Percentiles rank a stretch among this genome's conserved stretches.
These are phyloP conservation scores for Acromyrmex echinatior DNA, from an alignment of 1,140 invertebrate genomes.

Conservation along the genomic window DNA sequence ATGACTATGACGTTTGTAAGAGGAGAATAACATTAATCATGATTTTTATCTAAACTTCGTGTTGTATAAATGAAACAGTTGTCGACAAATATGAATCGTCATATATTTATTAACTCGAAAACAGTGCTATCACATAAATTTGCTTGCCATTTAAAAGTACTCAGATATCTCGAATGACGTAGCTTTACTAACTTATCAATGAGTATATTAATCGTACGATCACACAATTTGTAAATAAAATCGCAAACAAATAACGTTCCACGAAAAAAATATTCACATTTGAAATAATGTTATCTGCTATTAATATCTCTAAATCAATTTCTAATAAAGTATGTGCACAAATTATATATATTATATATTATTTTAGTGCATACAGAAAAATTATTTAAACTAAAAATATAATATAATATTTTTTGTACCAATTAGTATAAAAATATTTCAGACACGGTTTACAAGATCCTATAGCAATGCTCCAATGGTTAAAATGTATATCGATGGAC, in stretches of 20 bases:
- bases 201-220: not conserved
- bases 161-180: not conserved
- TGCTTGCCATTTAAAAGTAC: constrained; percentile 9
- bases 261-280: not conserved
- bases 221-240: not conserved
- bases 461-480: constrained; percentile 89
- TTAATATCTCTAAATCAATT: constrained; percentile 2
- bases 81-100: not conserved
- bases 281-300: not conserved
- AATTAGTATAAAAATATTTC: constrained; percentile 66
- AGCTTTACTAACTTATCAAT: constrained; percentile 11
- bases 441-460: constrained; percentile 76
- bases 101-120: constrained; percentile 1
- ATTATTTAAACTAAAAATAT: constrained; percentile 11
- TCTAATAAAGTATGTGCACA: not conserved
- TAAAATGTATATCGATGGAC: constrained; percentile 98
- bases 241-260: not conserved
- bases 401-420: not conserved
- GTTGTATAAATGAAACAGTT: constrained; percentile 41
- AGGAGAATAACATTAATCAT: constrained; percentile 28
- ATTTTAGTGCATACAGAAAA: not conserved
- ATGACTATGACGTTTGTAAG: not conserved
- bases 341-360: not conserved
- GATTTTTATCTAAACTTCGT: constrained; percentile 33
- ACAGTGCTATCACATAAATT: not conserved